phyloP scores from a whole-genome alignment of 2,888 invertebrate species.

The Epicampocera succincta region DNA sequence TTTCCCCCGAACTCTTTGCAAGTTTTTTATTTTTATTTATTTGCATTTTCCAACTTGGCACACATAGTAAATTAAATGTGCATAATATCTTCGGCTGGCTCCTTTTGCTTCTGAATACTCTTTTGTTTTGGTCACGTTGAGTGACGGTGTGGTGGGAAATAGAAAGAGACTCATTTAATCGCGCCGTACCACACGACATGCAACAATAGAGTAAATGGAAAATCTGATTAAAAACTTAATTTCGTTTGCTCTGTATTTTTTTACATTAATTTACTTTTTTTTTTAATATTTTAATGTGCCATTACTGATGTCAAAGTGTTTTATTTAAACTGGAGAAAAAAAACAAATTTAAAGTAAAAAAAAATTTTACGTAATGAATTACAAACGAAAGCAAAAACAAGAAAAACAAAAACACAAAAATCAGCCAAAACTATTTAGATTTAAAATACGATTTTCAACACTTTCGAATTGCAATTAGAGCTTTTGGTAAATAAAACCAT shows the following conservation, averaged over 20 bases:
- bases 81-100: slow-evolving; percentile 21
- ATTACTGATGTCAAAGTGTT: slow-evolving; percentile 62
- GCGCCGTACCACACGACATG: slow-evolving; percentile 33
- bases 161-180: slow-evolving; percentile 24
- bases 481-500: slow-evolving; percentile 63
- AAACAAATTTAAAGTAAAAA: slow-evolving; percentile 18
- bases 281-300: slow-evolving; percentile 47
- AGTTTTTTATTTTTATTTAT: slow-evolving; percentile 34
- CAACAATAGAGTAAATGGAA: slow-evolving; percentile 40
- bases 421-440: slow-evolving; percentile 15
- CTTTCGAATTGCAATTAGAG: slow-evolving; percentile 67
- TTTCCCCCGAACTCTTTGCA: slow-evolving; percentile 18
- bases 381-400: slow-evolving; percentile 38
- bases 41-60: slow-evolving; percentile 59
- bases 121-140: slow-evolving; percentile 1
- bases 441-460: slow-evolving; percentile 60
- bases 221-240: slow-evolving; percentile 56
- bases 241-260: slow-evolving; percentile 20
- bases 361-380: slow-evolving; percentile 18
- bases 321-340: slow-evolving; percentile 31
- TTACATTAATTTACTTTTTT: slow-evolving; percentile 15
- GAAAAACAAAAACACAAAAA: slow-evolving; percentile 27
- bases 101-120: background rate
- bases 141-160: background rate
- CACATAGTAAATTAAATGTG: slow-evolving; percentile 50